These are phyloP conservation scores for Microcebus murinus DNA, from an alignment of 2,113 vertebrate genomes.

Conservation along the genomic window DNA sequence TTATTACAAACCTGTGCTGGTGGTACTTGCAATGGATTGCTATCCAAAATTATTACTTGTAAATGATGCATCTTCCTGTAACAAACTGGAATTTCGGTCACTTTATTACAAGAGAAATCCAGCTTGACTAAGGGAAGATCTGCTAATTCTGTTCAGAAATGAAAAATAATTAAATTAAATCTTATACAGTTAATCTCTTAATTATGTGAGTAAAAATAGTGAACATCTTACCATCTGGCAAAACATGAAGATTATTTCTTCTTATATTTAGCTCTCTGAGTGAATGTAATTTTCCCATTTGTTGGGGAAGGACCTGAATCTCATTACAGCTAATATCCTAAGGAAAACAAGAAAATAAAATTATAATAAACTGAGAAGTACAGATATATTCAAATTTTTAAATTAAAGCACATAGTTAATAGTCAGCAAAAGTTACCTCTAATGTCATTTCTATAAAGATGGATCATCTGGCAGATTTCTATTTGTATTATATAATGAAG, in stretches of 20 bases:
- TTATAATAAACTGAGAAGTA: slow-evolving; percentile 48
- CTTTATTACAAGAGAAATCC: slow-evolving; percentile 99
- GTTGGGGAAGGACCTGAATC: slow-evolving; percentile 96
- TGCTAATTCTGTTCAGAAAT: slow-evolving; percentile 90
- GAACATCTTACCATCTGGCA: slow-evolving; percentile 93
- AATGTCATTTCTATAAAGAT: slow-evolving; percentile 27
- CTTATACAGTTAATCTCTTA: slow-evolving; percentile 2
- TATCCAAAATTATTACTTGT: slow-evolving; percentile 96
- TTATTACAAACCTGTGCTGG: slow-evolving; percentile 93
- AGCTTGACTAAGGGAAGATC: slow-evolving; percentile 96
- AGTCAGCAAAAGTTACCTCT: neutral
- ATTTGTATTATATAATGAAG: neutral
- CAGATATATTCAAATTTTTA: slow-evolving; percentile 4
- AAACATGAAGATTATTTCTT: slow-evolving; percentile 96
- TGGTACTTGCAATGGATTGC: slow-evolving; percentile 98
- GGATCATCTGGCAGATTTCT: neutral
- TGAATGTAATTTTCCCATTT: slow-evolving; percentile 95
- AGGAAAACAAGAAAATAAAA: slow-evolving; percentile 75
- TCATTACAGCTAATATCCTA: slow-evolving; percentile 99
- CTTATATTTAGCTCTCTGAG: slow-evolving; percentile 97
- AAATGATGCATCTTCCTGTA: slow-evolving; percentile 96
- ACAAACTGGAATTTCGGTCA: slow-evolving; percentile 95
- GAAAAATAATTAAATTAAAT: slow-evolving; percentile 66
- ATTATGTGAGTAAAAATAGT: slow-evolving; percentile 48
- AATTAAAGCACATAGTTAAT: slow-evolving; percentile 45